phyloP scores from a whole-genome alignment of 2,113 vertebrate genomes.

The Boulengeromyrus knoepffleri region DNA sequence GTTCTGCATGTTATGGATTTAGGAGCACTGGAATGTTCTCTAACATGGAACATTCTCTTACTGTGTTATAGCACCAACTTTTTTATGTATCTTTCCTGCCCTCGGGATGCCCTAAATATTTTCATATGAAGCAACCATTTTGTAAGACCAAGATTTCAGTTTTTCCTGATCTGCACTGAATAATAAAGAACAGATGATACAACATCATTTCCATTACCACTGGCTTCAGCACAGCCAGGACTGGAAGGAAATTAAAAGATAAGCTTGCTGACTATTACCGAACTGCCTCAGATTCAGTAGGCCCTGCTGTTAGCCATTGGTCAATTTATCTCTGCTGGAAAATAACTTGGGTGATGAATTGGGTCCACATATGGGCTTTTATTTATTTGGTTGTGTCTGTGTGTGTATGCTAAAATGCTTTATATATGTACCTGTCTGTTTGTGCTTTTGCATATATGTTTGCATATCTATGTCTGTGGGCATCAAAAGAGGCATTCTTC shows the following conservation, averaged over 20 bases:
- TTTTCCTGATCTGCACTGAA: not conserved
- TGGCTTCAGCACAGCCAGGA: not conserved
- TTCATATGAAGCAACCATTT: not conserved
- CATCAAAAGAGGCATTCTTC: not conserved
- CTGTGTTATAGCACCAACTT: not conserved
- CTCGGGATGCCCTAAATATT: not conserved
- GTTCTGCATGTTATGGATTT: not conserved
- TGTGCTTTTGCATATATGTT: not conserved
- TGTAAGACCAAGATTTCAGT: not conserved
- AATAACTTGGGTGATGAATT: slow-evolving; percentile 38
- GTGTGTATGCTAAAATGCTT: not conserved
- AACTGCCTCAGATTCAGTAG: slow-evolving; percentile 29
- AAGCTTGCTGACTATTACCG: slow-evolving; percentile 36
- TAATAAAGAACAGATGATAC: slow-evolving; percentile 1
- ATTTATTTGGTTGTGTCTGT: not conserved
- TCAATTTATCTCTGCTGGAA: slow-evolving; percentile 40
- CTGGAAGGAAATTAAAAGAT: slow-evolving; percentile 25
- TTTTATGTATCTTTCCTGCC: not conserved
- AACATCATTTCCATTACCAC: slow-evolving; percentile 14
- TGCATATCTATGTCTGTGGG: not conserved
- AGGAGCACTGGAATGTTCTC: not conserved
- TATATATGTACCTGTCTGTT: not conserved
- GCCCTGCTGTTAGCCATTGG: slow-evolving; percentile 17
- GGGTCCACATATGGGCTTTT: slow-evolving; percentile 23
- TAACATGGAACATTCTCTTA: not conserved